Evolutionary conservation across 2,797 vertebrate species (phyloP), one percentile per base, ranked within the genome.

Genomic region (Epinephelus coioides): DNA sequence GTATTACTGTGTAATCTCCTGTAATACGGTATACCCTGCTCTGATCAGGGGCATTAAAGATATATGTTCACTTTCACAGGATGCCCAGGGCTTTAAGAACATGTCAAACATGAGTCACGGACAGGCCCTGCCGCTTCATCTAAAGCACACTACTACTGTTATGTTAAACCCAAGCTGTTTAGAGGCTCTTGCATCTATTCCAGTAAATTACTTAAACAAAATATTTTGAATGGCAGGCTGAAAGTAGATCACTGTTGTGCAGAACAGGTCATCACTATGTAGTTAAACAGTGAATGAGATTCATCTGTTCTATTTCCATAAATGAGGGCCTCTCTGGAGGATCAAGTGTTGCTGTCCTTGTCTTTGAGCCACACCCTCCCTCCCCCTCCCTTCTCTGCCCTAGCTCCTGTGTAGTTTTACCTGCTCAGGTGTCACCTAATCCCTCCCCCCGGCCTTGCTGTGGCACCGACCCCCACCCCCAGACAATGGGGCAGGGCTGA

Each of bases 391-490:
- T 60, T 51, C 66, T 76, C 49, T 87, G 78, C 63, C 85, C 78
- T 46, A 38, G 81, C 83, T 85, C 73, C 78, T 94, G 86, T 94
- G 91, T 93, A 90, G 92, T 81, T 93, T 93, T 94, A 94, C 93
- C 88, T 94, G 91, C 91, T 95, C 94, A 92, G 92, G 94, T 95
- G 92, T 91, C 93, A 92, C 76, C 88, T 94, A 94, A 95, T 94
- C 90, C 78, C 82, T 78, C 81, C 89, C 89, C 87, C 90, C 25
- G 53, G 92, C 86, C 79, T 82, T 89, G 74, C 76, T 72, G 82
- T 92, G 88, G 88, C 92, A 93, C 84, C 73, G 86, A 90, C 92
- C 93, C 90, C 92, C 91, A 86, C 76, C 85, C 74, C 53, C 51
- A 93, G 82, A 95, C 94, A 95, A 95, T 94, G 70, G 93, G 87